phyloP scores from a whole-genome alignment of 2,797 vertebrate species.

The Lepus townsendii region DNA sequence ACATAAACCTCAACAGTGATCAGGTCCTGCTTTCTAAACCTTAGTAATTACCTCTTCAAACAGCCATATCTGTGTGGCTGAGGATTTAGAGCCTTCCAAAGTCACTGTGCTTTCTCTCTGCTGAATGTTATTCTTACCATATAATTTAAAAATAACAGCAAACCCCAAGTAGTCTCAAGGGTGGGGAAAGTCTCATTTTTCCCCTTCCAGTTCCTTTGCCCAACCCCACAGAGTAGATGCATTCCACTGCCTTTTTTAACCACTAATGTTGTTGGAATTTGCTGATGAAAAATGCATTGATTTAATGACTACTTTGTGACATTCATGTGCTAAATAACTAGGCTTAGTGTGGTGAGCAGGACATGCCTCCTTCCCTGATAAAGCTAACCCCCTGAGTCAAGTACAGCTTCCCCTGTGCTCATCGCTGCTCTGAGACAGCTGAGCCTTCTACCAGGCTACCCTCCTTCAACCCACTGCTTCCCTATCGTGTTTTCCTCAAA shows the following conservation, averaged over 20 bases:
- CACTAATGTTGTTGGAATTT: background rate
- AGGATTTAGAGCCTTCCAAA: background rate
- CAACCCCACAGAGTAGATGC: background rate
- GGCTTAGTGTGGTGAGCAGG: background rate
- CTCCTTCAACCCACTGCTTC: background rate
- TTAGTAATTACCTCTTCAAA: background rate
- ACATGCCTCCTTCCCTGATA: background rate
- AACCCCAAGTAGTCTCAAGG: background rate
- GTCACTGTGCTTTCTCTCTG: background rate
- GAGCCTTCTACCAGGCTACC: background rate
- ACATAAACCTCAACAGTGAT: background rate
- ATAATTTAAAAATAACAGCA: background rate
- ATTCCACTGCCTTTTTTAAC: slow-evolving; percentile 24
- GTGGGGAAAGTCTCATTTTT: slow-evolving; percentile 24
- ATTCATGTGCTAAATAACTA: background rate
- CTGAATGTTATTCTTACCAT: slow-evolving; percentile 17
- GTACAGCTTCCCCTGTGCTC: too few species aligned
- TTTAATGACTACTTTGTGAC: background rate
- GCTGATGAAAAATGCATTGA: background rate
- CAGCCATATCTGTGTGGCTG: background rate
- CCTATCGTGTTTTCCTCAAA: background rate
- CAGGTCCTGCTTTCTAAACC: background rate
- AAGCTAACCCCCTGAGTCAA: background rate
- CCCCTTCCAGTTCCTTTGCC: background rate
- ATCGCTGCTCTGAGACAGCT: background rate